Percentiles rank a stretch among this genome's conserved stretches.
Conservation (phyloP, 2,888 invertebrate species). For the Elmis aenea region DNA sequence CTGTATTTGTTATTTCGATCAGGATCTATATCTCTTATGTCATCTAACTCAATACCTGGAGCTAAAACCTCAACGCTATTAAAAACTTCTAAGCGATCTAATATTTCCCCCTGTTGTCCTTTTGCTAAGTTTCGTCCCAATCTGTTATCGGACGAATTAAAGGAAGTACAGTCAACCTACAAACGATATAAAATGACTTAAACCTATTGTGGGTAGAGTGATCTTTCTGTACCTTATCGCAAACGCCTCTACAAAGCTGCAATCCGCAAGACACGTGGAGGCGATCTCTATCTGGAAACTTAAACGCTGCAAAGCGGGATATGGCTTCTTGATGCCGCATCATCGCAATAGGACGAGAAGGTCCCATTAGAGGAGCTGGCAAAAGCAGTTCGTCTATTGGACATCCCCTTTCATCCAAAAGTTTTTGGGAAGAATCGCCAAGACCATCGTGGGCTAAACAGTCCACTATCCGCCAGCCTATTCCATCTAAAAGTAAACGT, state of each 20-base stretch:
- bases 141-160: constrained; percentile 37
- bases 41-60: constrained; percentile 70
- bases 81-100: constrained; percentile 68
- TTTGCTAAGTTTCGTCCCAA: constrained; percentile 44
- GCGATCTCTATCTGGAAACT: constrained; percentile 74
- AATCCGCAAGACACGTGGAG: constrained; percentile 73
- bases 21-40: constrained; percentile 25
- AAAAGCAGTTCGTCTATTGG: constrained; percentile 65
- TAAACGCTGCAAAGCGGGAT: constrained; percentile 73
- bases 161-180: constrained; percentile 8
- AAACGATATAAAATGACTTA: constrained; percentile 7
- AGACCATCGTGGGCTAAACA: constrained; percentile 76
- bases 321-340: constrained; percentile 46
- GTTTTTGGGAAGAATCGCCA: constrained; percentile 67
- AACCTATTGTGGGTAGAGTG: too few relatives aligned
- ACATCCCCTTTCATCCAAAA: constrained; percentile 70
- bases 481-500: constrained; percentile 53
- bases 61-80: constrained; percentile 77
- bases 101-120: constrained; percentile 53
- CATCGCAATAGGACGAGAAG: constrained; percentile 36
- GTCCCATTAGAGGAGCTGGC: constrained; percentile 49
- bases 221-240: constrained; percentile 56
- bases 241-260: constrained; percentile 68
- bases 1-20: constrained; percentile 4
- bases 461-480: constrained; percentile 69